Evolutionary conservation across 1,140 invertebrate species (phyloP).

Genomic region (Achroia grisella): DNA sequence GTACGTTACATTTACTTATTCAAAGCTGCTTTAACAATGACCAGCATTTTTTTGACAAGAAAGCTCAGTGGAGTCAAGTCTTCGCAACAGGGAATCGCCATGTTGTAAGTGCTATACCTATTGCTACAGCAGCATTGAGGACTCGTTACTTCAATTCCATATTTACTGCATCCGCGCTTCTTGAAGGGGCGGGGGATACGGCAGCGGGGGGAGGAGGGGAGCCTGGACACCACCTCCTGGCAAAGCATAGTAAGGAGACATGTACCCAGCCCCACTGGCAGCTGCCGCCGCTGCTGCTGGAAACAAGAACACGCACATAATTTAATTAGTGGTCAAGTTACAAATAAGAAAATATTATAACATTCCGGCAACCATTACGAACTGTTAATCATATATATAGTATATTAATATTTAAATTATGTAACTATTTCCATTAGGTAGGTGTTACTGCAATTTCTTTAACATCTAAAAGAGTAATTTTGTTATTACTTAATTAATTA

Average conservation of each 20-base stretch:
- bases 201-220: constrained; percentile 73
- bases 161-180: constrained; percentile 70
- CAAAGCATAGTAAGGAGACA: constrained; percentile 80
- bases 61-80: constrained; percentile 4
- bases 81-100: not conserved
- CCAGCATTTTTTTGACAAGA: not conserved
- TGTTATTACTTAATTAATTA: too few species aligned
- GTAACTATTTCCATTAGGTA: too few species aligned
- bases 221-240: constrained; percentile 78
- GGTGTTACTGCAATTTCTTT: too few species aligned
- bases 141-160: constrained; percentile 5
- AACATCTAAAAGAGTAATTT: too few species aligned
- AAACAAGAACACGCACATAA: constrained; percentile 12
- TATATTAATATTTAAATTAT: too few species aligned
- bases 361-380: too few species aligned
- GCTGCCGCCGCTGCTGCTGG: constrained; percentile 64
- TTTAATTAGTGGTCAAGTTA: too few species aligned
- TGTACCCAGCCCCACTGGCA: constrained; percentile 78
- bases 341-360: too few species aligned
- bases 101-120: not conserved
- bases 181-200: constrained; percentile 66
- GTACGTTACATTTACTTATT: too few species aligned
- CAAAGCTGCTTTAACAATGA: too few species aligned
- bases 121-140: not conserved
- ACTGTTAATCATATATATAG: too few species aligned